A percentile compares a stretch with the other conserved stretches of the same genome.
Evolutionary conservation across 2,888 invertebrate genomes (phyloP).

Genomic region (Platerodrilus igneus): DNA sequence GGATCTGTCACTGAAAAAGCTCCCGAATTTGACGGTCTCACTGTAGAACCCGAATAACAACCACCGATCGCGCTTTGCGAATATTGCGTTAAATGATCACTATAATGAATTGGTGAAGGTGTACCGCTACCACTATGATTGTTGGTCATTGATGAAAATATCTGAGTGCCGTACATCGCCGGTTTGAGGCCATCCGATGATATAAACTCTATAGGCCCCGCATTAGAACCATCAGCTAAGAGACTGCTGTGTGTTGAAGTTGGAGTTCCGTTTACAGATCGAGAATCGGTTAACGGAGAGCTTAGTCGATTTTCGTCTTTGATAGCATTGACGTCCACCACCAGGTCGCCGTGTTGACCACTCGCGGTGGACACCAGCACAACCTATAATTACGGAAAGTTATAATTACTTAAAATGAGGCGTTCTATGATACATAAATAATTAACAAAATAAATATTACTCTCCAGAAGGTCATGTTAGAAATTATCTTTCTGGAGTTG

Average conservation of each 20-base stretch:
- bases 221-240: slow-evolving; percentile 54
- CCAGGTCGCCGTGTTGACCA: slow-evolving; percentile 45
- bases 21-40: slow-evolving; percentile 47
- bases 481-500: slow-evolving; percentile 20
- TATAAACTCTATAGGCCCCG: slow-evolving; percentile 50
- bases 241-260: slow-evolving; percentile 61
- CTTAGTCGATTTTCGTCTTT: slow-evolving; percentile 59
- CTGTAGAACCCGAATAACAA: slow-evolving; percentile 43
- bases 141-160: slow-evolving; percentile 59
- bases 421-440: slow-evolving; percentile 19
- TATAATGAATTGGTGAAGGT: slow-evolving; percentile 61
- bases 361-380: slow-evolving; percentile 48
- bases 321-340: slow-evolving; percentile 54
- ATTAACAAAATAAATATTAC: slow-evolving; percentile 13
- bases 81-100: slow-evolving; percentile 46
- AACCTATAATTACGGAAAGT: slow-evolving; percentile 45
- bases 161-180: slow-evolving; percentile 65
- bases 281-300: slow-evolving; percentile 62
- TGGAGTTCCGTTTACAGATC: slow-evolving; percentile 63
- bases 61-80: slow-evolving; percentile 45
- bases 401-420: slow-evolving; percentile 19
- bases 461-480: slow-evolving; percentile 18
- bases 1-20: slow-evolving; percentile 64
- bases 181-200: slow-evolving; percentile 51
- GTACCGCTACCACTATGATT: slow-evolving; percentile 52